Percentiles rank a stretch among this genome's conserved stretches.
These are phyloP conservation scores for Rhinella marina DNA, from an alignment of 2,797 vertebrate genomes.

Conservation along the genomic window DNA sequence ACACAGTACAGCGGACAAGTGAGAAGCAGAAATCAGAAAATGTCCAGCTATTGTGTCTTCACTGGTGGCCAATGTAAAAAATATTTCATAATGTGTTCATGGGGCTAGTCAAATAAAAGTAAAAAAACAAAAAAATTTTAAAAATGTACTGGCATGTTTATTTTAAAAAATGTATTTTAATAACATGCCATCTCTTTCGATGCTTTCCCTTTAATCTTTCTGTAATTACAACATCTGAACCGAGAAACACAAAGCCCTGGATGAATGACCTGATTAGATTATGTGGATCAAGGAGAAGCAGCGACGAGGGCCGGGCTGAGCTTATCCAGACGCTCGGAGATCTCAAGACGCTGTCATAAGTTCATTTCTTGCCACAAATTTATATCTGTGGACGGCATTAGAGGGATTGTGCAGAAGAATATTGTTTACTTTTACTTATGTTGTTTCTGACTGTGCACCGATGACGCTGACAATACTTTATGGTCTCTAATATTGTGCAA, in stretches of 20 bases:
- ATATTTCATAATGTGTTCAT: not conserved
- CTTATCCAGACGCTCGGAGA: slow-evolving; percentile 16
- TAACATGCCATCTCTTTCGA: not conserved
- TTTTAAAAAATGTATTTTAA: not conserved
- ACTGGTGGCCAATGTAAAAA: not conserved
- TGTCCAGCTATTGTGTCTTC: not conserved
- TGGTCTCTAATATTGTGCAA: not conserved
- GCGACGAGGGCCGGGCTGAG: not conserved
- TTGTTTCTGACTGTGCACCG: not conserved
- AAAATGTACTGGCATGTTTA: not conserved
- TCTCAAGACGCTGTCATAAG: not conserved
- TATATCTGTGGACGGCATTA: not conserved
- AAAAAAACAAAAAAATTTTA: not conserved
- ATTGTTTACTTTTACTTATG: not conserved
- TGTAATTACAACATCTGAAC: slow-evolving; percentile 56
- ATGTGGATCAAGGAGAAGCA: slow-evolving; percentile 44
- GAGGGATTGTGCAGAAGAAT: not conserved
- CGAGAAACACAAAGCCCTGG: slow-evolving; percentile 17
- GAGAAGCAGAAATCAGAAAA: not conserved
- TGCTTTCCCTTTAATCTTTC: slow-evolving; percentile 10
- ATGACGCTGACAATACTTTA: not conserved
- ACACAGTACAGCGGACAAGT: not conserved
- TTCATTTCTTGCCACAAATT: slow-evolving; percentile 9
- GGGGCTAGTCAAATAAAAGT: not conserved
- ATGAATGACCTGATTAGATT: slow-evolving; percentile 58